phyloP scores from a whole-genome alignment of 2,113 vertebrate species.

The Plestiodon gilberti region DNA sequence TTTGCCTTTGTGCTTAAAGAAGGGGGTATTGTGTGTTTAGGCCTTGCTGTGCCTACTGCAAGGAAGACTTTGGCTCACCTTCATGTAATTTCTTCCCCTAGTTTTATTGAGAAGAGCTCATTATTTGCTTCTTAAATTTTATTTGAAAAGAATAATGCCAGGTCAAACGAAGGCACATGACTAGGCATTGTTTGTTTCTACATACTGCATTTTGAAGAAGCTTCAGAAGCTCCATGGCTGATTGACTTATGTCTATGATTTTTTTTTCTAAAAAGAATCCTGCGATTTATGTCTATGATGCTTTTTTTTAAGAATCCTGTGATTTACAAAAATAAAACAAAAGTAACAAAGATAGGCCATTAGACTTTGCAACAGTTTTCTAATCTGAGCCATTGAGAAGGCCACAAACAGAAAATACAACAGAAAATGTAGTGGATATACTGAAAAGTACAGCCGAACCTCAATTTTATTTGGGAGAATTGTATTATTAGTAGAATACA shows the following conservation, averaged over 20 bases:
- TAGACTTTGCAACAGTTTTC: neutral
- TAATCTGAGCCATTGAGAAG: neutral
- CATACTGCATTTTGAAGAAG: neutral
- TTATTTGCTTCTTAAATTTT: neutral
- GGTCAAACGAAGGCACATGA: neutral
- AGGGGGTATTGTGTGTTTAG: slow-evolving; percentile 32
- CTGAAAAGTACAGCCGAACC: neutral
- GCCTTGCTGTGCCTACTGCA: slow-evolving; percentile 24
- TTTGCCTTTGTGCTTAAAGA: slow-evolving; percentile 25
- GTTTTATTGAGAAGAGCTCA: rapidly evolving
- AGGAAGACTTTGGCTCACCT: slow-evolving; percentile 45
- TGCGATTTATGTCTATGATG: rapidly evolving
- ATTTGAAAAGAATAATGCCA: neutral
- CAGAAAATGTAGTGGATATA: neutral
- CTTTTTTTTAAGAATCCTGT: too few species aligned
- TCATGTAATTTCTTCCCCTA: neutral
- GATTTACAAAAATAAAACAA: too few species aligned
- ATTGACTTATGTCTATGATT: neutral
- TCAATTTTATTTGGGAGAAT: neutral
- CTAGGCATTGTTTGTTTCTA: neutral
- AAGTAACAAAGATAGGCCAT: too few species aligned
- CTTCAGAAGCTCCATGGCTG: neutral
- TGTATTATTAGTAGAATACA: too few species aligned
- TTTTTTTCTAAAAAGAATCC: neutral
- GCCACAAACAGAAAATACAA: neutral